These are phyloP conservation scores for Calidris pygmaea DNA, from an alignment of 2,113 vertebrate species.

Conservation along the genomic window DNA sequence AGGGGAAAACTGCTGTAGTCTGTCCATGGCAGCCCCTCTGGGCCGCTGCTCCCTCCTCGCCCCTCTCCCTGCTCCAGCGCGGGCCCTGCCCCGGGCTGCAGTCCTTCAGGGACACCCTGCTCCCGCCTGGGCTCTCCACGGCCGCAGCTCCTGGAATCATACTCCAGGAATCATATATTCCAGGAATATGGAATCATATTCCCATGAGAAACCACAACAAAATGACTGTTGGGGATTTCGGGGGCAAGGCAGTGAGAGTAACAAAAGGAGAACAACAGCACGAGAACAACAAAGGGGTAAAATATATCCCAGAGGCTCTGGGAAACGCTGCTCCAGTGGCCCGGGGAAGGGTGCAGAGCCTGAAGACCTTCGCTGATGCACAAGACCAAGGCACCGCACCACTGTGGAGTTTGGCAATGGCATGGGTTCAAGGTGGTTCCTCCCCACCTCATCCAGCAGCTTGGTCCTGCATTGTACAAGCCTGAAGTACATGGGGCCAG, in stretches of 20 bases:
- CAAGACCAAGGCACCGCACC: background rate
- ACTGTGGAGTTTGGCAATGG: no score
- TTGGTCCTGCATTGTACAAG: background rate
- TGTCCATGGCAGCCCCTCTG: fast-evolving
- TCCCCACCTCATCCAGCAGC: fast-evolving
- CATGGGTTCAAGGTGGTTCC: fast-evolving
- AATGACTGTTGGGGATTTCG: background rate
- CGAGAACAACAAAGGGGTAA: background rate
- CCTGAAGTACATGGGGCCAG: background rate
- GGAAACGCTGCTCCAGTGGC: background rate
- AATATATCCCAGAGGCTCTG: background rate
- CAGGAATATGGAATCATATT: background rate
- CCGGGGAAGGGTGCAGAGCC: background rate
- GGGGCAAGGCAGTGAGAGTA: background rate
- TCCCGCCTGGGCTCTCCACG: background rate
- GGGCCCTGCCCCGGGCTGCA: background rate
- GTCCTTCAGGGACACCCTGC: background rate
- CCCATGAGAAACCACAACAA: background rate
- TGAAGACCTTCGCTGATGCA: background rate
- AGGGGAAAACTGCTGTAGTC: background rate
- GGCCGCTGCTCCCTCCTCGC: background rate
- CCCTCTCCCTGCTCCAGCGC: background rate
- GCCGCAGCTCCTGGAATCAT: no score
- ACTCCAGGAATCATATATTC: no score
- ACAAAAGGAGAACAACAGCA: background rate